phyloP scores from a whole-genome alignment of 1,140 invertebrate genomes.

The Drosophila bocki region DNA sequence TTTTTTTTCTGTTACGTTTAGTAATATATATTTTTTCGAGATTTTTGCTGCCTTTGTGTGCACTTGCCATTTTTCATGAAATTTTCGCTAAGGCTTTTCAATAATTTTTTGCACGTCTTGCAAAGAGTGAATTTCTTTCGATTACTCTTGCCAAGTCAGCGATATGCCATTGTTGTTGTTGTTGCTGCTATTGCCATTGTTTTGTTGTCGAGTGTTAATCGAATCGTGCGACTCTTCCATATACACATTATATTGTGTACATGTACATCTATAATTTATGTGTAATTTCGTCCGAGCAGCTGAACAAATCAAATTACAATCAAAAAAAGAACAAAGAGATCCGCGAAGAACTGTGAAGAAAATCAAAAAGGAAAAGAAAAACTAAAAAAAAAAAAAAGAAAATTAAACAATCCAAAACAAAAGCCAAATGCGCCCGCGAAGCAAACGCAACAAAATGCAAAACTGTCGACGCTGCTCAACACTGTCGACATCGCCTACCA shows the following conservation, averaged over 20 bases:
- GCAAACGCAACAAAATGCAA: slow-evolving; percentile 80
- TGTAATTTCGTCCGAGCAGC: slow-evolving; percentile 44
- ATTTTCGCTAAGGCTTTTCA: slow-evolving; percentile 69
- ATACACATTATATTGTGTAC: slow-evolving; percentile 3
- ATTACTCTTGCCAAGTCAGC: slow-evolving; percentile 77
- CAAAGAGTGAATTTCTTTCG: slow-evolving; percentile 68
- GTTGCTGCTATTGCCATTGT: slow-evolving; percentile 32
- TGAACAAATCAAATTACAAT: slow-evolving; percentile 68
- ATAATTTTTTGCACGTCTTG: slow-evolving; percentile 77
- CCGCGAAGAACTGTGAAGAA: slow-evolving; percentile 14
- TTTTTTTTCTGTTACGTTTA: slow-evolving; percentile 1
- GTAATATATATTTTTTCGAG: slow-evolving; percentile 10
- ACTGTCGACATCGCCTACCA: slow-evolving; percentile 57
- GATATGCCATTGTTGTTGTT: slow-evolving; percentile 53
- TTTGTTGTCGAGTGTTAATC: slow-evolving; percentile 69
- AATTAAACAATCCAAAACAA: slow-evolving; percentile 22
- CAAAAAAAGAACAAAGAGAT: slow-evolving; percentile 51
- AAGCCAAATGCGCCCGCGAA: slow-evolving; percentile 75
- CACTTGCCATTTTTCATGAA: slow-evolving; percentile 51
- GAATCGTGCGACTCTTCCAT: slow-evolving; percentile 57
- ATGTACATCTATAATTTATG: slow-evolving; percentile 30
- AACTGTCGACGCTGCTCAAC: slow-evolving; percentile 64
- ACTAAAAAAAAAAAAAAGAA: slow-evolving; percentile 28
- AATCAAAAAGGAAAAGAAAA: slow-evolving; percentile 3
- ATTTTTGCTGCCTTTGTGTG: slow-evolving; percentile 35